Base-by-base conservation (phyloP, 2,113 vertebrate species). In the Dolichotis patagonum region DNA sequence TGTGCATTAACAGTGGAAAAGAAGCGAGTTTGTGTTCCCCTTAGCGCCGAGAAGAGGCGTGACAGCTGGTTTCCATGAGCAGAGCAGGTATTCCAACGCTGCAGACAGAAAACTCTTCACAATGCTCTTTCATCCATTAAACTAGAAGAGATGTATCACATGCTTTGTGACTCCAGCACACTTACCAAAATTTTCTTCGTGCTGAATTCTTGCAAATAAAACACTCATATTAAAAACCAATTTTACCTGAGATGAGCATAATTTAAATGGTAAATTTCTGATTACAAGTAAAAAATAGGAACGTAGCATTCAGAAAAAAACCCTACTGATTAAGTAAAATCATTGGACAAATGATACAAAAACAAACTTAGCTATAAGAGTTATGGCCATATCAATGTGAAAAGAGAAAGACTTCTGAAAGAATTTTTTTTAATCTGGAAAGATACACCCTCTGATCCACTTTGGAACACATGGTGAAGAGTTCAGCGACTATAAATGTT, bases 401-500 rank as follows among this genome's bases (percentile, higher is more conserved):
- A 94, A 43, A 32, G 84, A 89, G 49, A 69, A 93, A 69, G 81
- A 88, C 54, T 14, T 80, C 91, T 93, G 35, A 58, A 60, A 97
- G 46, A 62, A 95, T 41, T 35, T 80, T 26, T 52, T 94, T 84
- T 56, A 88, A 84, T 41, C 83, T 87, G 96, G 81, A 80, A 94
- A 96, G 95, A 96, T 12, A 67, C 16, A 52, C 58, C 1, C 6
- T 91, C 86, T 95, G 97, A 85, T 77, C 95, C 85, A 67, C 20
- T 85, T 95, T 75, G 46, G 85, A 26, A 96, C 82, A 69, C 94
- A 91, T 30, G 77, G 95, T 26, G 63, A 94, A 96, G 97, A 97
- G 80, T 93, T 97, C 95, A 95, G 96, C 58, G 87, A 54, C 96
- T 96, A 86, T 94, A 97, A 88, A 97, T 97, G 97, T 52, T 67